These are phyloP conservation scores for Galaxias olidus DNA, from an alignment of 2,797 vertebrate species.

Conservation along the genomic window DNA sequence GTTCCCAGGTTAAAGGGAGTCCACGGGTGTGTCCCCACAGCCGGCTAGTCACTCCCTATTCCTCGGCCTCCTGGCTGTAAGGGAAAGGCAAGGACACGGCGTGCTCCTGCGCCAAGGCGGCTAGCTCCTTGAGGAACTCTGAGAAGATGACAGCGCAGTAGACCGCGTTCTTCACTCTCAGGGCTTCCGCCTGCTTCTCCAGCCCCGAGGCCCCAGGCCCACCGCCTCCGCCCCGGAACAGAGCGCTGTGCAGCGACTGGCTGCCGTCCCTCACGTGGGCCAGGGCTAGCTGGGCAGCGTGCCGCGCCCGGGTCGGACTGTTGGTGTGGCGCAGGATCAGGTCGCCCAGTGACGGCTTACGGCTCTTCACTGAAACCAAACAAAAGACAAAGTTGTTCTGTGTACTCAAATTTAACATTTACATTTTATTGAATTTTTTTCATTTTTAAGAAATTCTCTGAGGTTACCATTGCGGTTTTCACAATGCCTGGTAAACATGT, in stretches of 20 bases:
- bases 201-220: slow-evolving; percentile 57
- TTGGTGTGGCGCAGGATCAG: slow-evolving; percentile 92
- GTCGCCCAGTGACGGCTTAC: slow-evolving; percentile 91
- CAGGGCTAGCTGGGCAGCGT: slow-evolving; percentile 85
- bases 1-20: neutral
- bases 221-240: slow-evolving; percentile 70
- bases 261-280: slow-evolving; percentile 86
- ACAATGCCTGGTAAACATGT: no score
- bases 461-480: no score
- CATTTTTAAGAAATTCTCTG: no score
- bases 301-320: slow-evolving; percentile 89
- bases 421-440: no score
- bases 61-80: slow-evolving; percentile 76
- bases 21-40: neutral
- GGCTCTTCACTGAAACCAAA: slow-evolving; percentile 86
- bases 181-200: slow-evolving; percentile 88
- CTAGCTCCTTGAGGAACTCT: slow-evolving; percentile 96
- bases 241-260: slow-evolving; percentile 80
- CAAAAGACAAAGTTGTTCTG: no score
- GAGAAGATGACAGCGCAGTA: slow-evolving; percentile 95
- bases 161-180: slow-evolving; percentile 92
- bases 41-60: slow-evolving; percentile 50
- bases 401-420: no score
- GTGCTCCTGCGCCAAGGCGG: slow-evolving; percentile 92
- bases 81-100: slow-evolving; percentile 88